Conservation (phyloP, 2,888 invertebrate species). For the Heterodera filipjevi region DNA sequence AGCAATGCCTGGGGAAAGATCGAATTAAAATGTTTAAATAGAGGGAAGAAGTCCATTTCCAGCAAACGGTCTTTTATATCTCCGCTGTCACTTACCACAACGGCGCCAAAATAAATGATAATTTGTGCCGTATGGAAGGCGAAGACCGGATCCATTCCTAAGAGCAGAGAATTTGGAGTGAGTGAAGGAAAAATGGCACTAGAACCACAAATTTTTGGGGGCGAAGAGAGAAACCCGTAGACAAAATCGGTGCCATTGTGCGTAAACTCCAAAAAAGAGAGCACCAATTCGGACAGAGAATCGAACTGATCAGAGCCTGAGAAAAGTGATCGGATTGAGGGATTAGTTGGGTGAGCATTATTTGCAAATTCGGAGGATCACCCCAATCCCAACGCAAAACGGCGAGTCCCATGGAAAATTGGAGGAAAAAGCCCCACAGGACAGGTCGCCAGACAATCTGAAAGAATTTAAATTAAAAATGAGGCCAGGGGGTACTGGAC, state of each 20-base stretch:
- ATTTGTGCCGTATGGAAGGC: constrained; percentile 76
- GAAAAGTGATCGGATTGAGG: neutral
- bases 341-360: neutral
- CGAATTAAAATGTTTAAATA: neutral
- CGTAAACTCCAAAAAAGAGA: constrained; percentile 71
- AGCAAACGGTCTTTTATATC: neutral
- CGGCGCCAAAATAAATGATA: constrained; percentile 60
- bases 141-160: constrained; percentile 72
- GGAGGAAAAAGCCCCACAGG: constrained; percentile 78
- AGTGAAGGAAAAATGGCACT: neutral
- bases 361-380: constrained; percentile 17
- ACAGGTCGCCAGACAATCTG: constrained; percentile 76
- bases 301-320: constrained; percentile 67
- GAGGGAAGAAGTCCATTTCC: no score
- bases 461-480: constrained; percentile 12
- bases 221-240: constrained; percentile 71
- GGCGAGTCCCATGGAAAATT: constrained; percentile 82
- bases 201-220: constrained; percentile 44
- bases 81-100: no score
- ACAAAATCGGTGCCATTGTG: constrained; percentile 82
- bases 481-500: neutral
- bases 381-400: constrained; percentile 79
- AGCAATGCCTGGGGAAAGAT: constrained; percentile 45
- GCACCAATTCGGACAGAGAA: constrained; percentile 71
- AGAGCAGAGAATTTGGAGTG: constrained; percentile 38